Evolutionary conservation across 2,113 vertebrate genomes (phyloP).

Genomic region (Stercorarius parasiticus): DNA sequence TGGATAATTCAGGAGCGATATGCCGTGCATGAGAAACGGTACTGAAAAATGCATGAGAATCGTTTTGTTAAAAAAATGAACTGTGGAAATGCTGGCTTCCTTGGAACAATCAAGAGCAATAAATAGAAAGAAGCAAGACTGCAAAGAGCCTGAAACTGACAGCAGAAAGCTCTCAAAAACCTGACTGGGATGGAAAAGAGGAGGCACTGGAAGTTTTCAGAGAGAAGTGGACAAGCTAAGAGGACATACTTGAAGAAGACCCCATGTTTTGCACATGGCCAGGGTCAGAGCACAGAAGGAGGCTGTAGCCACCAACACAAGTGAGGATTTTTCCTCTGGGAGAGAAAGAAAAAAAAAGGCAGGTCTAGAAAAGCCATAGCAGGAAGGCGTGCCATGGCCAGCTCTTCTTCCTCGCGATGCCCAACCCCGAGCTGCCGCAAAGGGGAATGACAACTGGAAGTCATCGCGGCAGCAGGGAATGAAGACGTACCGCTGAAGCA

Average conservation of each 20-base stretch:
- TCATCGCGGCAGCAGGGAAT: background rate
- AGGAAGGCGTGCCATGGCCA: background rate
- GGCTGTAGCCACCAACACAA: background rate
- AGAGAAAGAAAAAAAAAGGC: background rate
- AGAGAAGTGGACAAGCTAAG: rapidly evolving
- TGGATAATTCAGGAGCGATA: slow-evolving; percentile 2
- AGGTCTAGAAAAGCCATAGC: background rate
- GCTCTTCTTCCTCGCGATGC: background rate
- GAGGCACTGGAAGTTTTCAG: background rate
- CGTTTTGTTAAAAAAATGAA: background rate
- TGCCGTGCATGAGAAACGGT: background rate
- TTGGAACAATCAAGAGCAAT: background rate
- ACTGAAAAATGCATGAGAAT: slow-evolving; percentile 22
- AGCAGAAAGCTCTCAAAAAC: background rate
- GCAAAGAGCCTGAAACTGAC: background rate
- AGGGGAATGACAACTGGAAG: background rate
- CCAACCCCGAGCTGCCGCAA: background rate
- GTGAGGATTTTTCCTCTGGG: background rate
- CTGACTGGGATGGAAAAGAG: background rate
- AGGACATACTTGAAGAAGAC: background rate
- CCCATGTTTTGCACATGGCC: rapidly evolving
- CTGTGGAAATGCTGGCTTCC: background rate
- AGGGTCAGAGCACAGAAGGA: background rate
- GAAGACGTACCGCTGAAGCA: background rate
- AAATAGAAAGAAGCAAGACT: background rate